Base-by-base conservation (phyloP, 2,113 vertebrate genomes). In the Hystrix brachyura region DNA sequence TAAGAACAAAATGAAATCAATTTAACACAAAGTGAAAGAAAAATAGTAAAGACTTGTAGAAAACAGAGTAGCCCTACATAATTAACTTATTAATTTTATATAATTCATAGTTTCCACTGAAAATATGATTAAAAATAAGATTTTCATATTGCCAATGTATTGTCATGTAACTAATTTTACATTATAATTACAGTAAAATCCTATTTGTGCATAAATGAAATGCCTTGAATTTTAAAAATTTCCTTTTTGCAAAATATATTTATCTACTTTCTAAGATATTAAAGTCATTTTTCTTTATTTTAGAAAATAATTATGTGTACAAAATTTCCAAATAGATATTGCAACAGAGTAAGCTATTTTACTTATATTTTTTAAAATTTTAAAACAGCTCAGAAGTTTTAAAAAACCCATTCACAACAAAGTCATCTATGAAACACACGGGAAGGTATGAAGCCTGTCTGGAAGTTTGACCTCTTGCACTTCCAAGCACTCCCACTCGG, bases 241-340 rank as follows among this genome's bases (percentile, higher is more conserved):
- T 51, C 38, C 80, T 8, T 78, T 69, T 71, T 88, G 48, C 6
- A 64, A 46, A 81, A n/a, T 11, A 38, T 7, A 82, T 11, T 53
- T 62, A n/a, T 43, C 8, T 59, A 69, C 25, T 25, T 79, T 57
- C 18, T 59, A 64, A 51, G 85, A 18, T 3, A 48, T 25, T n/a
- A 55, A 87, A 53, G 7, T 82, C 67, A 38, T 65, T 59, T 83
- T 64, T 23, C 25, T 60, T 91, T 43, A 69, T 57, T 27, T 67
- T 74, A n/a, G 81, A 96, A 82, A 82, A 78, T 86, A 74, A 53
- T 27, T 23, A 78, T 78, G 65, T 74, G n/a, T 87, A 8, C 17
- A 94, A 94, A 83, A 21, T 96, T 67, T 1, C 15, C 27, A 93
- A 80, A 43, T 72, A 72, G 25, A 18, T 53, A 57, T 71, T 46